Conservation (phyloP, 2,888 invertebrate species). For the Morpho deidamia region DNA sequence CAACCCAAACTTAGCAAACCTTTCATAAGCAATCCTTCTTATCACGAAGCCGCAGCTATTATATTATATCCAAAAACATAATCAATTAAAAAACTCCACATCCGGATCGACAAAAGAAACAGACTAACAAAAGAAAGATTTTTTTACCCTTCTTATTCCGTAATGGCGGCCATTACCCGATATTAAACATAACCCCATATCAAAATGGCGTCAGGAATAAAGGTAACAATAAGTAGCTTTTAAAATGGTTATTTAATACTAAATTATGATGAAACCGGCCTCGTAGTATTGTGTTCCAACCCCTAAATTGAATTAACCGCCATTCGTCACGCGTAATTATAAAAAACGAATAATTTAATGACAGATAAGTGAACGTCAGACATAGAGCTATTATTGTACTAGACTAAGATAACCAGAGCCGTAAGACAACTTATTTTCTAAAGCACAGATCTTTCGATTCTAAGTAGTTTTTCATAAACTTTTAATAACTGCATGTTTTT, state of each 20-base stretch:
- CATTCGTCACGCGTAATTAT: too few relatives aligned
- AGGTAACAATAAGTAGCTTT: conserved; percentile 26
- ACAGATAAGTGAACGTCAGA: not conserved
- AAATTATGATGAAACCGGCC: conserved; percentile 3
- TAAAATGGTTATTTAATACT: conserved; percentile 10
- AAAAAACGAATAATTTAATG: not conserved
- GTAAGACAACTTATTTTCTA: too few relatives aligned
- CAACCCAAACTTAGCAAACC: too few relatives aligned
- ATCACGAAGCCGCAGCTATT: too few relatives aligned
- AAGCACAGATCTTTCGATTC: too few relatives aligned
- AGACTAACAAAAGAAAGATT: conserved; percentile 16
- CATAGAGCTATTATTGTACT: too few relatives aligned
- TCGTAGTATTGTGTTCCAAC: too few relatives aligned
- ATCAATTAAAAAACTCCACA: conserved; percentile 19
- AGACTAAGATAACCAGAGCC: too few relatives aligned
- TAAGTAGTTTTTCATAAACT: too few relatives aligned
- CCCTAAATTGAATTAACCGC: not conserved
- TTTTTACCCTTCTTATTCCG: conserved; percentile 27
- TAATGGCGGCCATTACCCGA: conserved; percentile 29
- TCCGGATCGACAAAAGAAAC: conserved; percentile 17
- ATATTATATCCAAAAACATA: not conserved
- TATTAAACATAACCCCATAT: conserved; percentile 34
- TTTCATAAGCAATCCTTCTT: too few relatives aligned
- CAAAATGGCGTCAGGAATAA: conserved; percentile 29
- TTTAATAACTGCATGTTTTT: too few relatives aligned